Percentiles rank a stretch among this genome's conserved stretches.
These are phyloP conservation scores for Gobio gobio DNA, from an alignment of 2,113 vertebrate species.

Conservation along the genomic window DNA sequence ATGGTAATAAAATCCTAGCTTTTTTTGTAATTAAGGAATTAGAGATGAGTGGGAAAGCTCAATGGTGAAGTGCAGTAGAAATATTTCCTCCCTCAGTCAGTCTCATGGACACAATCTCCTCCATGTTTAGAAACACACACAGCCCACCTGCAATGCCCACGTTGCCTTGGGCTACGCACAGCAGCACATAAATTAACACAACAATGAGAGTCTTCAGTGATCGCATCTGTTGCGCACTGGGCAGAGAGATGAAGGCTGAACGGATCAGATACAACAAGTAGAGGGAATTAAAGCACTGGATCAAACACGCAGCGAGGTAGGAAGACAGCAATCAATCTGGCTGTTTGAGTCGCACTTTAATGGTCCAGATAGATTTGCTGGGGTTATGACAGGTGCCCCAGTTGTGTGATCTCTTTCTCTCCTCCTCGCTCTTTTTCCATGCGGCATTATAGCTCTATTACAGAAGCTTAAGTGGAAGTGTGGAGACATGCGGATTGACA, in stretches of 20 bases:
- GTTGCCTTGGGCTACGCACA: constrained; percentile 15
- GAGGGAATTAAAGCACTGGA: constrained; percentile 15
- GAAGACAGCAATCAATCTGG: constrained; percentile 19
- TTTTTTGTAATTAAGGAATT: constrained; percentile 28
- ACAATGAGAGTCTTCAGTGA: constrained; percentile 21
- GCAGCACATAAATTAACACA: constrained; percentile 41
- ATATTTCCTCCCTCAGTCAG: constrained; percentile 28
- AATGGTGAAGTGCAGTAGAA: constrained; percentile 24
- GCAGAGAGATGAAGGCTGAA: not conserved
- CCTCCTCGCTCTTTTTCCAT: not conserved
- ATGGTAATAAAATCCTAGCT: constrained; percentile 9
- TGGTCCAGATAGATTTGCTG: constrained; percentile 29
- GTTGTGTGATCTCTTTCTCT: constrained; percentile 9
- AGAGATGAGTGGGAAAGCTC: constrained; percentile 3
- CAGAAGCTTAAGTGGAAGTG: constrained; percentile 41
- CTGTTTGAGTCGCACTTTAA: constrained; percentile 8
- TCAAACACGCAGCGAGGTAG: not conserved
- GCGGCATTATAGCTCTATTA: constrained; percentile 34
- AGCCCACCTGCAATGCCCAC: constrained; percentile 17
- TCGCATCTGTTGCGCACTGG: not conserved
- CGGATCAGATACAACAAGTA: constrained; percentile 21
- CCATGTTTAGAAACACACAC: constrained; percentile 17
- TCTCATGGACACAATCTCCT: constrained; percentile 25
- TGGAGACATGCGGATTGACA: constrained; percentile 7
- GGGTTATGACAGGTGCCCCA: constrained; percentile 14